Percentiles rank a stretch among this genome's conserved stretches.
These are phyloP conservation scores for Rhabdomys dilectus DNA, from an alignment of 2,113 vertebrate species.

Conservation along the genomic window DNA sequence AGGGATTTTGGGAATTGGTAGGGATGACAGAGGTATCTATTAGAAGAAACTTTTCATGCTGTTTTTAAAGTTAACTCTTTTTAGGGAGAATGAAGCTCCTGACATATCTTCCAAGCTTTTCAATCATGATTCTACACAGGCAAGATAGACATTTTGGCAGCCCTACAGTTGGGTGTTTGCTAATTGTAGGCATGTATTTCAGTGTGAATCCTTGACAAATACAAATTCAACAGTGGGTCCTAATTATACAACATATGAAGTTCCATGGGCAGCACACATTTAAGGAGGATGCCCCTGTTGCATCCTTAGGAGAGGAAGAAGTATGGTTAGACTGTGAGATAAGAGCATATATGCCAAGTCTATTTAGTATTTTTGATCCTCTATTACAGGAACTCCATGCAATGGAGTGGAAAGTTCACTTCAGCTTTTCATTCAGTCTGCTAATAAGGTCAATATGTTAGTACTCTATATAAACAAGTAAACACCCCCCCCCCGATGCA, in stretches of 20 bases:
- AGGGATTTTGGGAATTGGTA: neutral
- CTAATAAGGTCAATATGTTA: constrained; percentile 55
- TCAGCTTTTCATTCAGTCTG: constrained; percentile 40
- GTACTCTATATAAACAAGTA: constrained; percentile 48
- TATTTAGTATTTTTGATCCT: constrained; percentile 1
- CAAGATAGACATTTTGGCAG: neutral
- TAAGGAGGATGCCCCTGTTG: neutral
- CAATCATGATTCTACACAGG: neutral
- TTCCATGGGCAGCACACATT: neutral
- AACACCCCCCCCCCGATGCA: neutral
- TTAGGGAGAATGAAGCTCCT: neutral
- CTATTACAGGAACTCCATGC: neutral
- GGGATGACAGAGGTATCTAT: neutral
- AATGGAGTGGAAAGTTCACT: constrained; percentile 47
- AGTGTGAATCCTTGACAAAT: constrained; percentile 5
- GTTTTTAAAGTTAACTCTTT: constrained; percentile 49
- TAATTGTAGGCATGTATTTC: neutral
- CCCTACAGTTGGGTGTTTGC: neutral
- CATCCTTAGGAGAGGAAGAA: neutral
- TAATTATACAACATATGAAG: neutral
- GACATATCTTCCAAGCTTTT: constrained; percentile 6
- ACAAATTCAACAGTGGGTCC: neutral
- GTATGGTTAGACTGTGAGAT: neutral
- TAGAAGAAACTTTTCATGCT: neutral
- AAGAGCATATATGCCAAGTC: neutral